phyloP scores from a whole-genome alignment of 2,113 vertebrate species.

The Bostrychus sinensis region DNA sequence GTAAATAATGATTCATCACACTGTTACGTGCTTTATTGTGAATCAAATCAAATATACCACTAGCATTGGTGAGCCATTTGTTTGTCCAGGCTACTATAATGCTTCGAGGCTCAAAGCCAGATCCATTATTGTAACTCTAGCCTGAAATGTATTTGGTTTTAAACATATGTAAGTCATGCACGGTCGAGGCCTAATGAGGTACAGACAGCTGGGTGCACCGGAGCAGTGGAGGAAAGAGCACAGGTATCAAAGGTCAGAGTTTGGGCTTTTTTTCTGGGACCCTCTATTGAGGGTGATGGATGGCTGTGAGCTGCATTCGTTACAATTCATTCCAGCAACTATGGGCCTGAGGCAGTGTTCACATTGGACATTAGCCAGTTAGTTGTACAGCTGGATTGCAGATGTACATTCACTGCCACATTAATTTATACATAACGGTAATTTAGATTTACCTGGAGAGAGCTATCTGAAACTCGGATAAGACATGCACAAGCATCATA shows the following conservation, averaged over 20 bases:
- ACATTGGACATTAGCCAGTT: no score
- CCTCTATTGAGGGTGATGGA: conserved; percentile 27
- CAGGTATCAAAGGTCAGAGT: conserved; percentile 51
- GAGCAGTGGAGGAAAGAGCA: conserved; percentile 4
- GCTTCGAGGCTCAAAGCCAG: conserved; percentile 7
- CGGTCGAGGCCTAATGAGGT: conserved; percentile 27
- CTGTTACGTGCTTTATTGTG: conserved; percentile 22
- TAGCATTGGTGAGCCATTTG: background rate
- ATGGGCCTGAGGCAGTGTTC: no score
- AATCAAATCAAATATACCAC: conserved; percentile 15
- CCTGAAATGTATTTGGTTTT: conserved; percentile 5
- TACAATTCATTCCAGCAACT: no score
- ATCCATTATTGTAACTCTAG: conserved; percentile 3
- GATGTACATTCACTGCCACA: background rate
- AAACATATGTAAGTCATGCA: conserved; percentile 9
- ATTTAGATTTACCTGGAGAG: background rate
- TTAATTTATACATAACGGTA: no score
- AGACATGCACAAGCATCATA: no score
- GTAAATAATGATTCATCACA: conserved; percentile 40
- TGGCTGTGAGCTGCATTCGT: conserved; percentile 15
- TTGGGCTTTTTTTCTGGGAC: conserved; percentile 48
- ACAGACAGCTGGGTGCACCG: conserved; percentile 20
- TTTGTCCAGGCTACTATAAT: conserved; percentile 8
- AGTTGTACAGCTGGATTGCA: no score
- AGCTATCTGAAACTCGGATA: no score